These are phyloP conservation scores for Callyntrura sp. DNA, from an alignment of 2,888 invertebrate species.

Conservation along the genomic window DNA sequence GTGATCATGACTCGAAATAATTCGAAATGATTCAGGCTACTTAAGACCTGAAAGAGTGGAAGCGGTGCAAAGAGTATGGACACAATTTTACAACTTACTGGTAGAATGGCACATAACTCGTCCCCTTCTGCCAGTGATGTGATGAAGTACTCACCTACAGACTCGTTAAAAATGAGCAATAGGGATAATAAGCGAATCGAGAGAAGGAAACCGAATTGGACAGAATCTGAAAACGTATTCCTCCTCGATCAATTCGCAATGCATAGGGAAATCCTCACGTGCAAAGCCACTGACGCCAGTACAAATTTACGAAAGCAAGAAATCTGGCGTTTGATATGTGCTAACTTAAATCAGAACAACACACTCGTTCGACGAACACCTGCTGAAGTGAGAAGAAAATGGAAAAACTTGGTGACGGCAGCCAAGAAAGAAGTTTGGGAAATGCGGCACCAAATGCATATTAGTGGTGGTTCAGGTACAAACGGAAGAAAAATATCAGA, in stretches of 20 bases:
- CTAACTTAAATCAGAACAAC: slow-evolving; percentile 83
- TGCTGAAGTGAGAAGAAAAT: slow-evolving; percentile 84
- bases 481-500: slow-evolving; percentile 83
- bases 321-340: slow-evolving; percentile 84
- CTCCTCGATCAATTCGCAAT: slow-evolving; percentile 83
- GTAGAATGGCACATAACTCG: slow-evolving; percentile 79
- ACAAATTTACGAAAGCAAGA: slow-evolving; percentile 84
- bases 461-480: slow-evolving; percentile 76
- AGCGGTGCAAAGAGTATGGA: slow-evolving; percentile 77
- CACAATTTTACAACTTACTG: slow-evolving; percentile 78
- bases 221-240: slow-evolving; percentile 83
- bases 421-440: slow-evolving; percentile 84
- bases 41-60: slow-evolving; percentile 6
- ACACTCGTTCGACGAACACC: slow-evolving; percentile 83
- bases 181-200: slow-evolving; percentile 78
- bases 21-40: background rate
- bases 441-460: slow-evolving; percentile 82
- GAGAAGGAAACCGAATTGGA: slow-evolving; percentile 79
- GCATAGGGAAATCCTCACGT: slow-evolving; percentile 83
- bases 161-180: slow-evolving; percentile 79
- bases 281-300: slow-evolving; percentile 84
- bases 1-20: background rate
- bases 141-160: slow-evolving; percentile 81
- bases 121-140: slow-evolving; percentile 77
- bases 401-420: slow-evolving; percentile 84